phyloP scores from a whole-genome alignment of 2,888 invertebrate genomes.

The Ethmia dodecea region DNA sequence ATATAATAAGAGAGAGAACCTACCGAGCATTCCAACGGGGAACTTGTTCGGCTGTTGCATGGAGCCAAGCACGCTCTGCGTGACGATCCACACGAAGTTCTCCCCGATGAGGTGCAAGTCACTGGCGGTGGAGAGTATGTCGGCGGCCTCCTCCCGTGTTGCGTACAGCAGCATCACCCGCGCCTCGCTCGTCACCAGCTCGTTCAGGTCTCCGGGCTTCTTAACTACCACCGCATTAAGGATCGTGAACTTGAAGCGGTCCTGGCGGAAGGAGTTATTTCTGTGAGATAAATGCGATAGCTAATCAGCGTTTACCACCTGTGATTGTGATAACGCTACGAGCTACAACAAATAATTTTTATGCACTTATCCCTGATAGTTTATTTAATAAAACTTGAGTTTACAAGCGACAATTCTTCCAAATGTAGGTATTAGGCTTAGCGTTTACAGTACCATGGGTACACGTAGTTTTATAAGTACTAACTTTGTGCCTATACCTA shows the following conservation, averaged over 20 bases:
- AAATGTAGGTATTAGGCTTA: too few relatives aligned
- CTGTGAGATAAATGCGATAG: too few relatives aligned
- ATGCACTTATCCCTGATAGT: too few relatives aligned
- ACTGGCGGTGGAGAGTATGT: slow-evolving; percentile 86
- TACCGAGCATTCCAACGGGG: slow-evolving; percentile 94
- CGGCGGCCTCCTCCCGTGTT: slow-evolving; percentile 91
- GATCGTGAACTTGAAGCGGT: slow-evolving; percentile 84
- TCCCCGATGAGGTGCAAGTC: slow-evolving; percentile 89
- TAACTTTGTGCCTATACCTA: too few relatives aligned
- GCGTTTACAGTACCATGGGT: too few relatives aligned
- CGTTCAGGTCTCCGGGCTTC: slow-evolving; percentile 84
- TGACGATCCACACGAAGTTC: slow-evolving; percentile 98
- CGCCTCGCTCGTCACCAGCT: slow-evolving; percentile 92
- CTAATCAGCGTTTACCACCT: too few relatives aligned
- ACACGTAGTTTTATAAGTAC: too few relatives aligned
- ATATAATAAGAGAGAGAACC: too few relatives aligned
- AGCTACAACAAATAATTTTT: too few relatives aligned
- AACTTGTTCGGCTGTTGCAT: slow-evolving; percentile 83
- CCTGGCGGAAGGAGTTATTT: slow-evolving; percentile 49
- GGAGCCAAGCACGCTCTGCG: slow-evolving; percentile 94
- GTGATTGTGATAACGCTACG: too few relatives aligned
- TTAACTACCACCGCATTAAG: slow-evolving; percentile 91
- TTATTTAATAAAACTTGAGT: too few relatives aligned
- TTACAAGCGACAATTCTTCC: too few relatives aligned
- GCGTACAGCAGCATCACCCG: slow-evolving; percentile 95